Base-by-base conservation (phyloP, 2,113 vertebrate species). In the Turdus rufiventris region DNA sequence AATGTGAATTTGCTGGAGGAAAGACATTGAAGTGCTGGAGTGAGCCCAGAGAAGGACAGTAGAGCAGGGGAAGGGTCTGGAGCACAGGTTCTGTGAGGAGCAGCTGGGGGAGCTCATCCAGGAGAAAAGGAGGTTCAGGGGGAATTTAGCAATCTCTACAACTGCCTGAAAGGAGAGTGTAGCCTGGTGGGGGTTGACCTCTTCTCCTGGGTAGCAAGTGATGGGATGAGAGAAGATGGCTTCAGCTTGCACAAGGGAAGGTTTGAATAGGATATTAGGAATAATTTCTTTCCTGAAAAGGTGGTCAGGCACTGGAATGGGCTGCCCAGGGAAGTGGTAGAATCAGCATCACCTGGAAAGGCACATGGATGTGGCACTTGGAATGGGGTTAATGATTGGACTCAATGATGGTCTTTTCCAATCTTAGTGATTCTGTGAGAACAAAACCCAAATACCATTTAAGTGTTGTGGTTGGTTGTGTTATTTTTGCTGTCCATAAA, bases 101-200 rank as follows among this genome's bases (percentile, higher is more conserved):
- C 31, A 60, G 43, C 56, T 81, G 54, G 2, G 45, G 20, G 11
- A 3, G 18, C 19, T 48, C 24, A 42, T 2, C 42, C 25, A 2
- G 51, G 8, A 57, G 70, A 24, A n/a, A 62, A 62, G 67, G 24
- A 63, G 29, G 2, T 6, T 48, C 8, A 3, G 31, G 2, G 18
- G 12, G 42, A 14, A 8, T 6, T 48, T 8, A 3, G 0, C 31
- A 19, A 24, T 34, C 12, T 48, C 60, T 40, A 24, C 24, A 74
- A 6, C 15, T 65, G 50, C 60, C 50, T 20, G 43, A 34, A 65
- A 24, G 70, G 42, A 48, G 29, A 2, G 5, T 42, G 10, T 9
- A 34, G 31, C 20, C 34, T 3, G 43, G 3, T 25, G 51, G 42
- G 66, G 6, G 5, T 56, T 0, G 0, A 51, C 36, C 20, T 42